Evolutionary conservation across 35 echinoderm and acorn worm genomes (phyloP).

Genomic region (Stichopus chloronotus): DNA sequence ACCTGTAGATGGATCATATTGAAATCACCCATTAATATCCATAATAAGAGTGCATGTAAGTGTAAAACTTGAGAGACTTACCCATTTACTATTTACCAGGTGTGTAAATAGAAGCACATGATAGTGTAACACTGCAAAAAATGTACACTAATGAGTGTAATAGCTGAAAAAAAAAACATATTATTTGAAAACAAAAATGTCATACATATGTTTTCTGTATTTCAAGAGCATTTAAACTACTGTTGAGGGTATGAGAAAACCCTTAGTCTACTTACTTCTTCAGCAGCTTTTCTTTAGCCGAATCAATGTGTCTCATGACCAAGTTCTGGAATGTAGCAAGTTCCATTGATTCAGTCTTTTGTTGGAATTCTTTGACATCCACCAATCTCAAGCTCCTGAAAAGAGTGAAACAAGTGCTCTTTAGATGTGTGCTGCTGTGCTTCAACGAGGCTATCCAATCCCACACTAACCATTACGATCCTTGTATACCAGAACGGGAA

Average conservation of each 20-base stretch:
- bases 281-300: slow-evolving; percentile 91
- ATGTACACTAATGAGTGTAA: too few species aligned
- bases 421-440: neutral
- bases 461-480: neutral
- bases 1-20: slow-evolving; percentile 50
- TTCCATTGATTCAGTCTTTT: slow-evolving; percentile 96
- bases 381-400: slow-evolving; percentile 84
- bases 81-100: too few species aligned
- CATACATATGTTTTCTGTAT: too few species aligned
- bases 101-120: too few species aligned
- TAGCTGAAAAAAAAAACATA: too few species aligned
- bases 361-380: slow-evolving; percentile 91
- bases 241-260: too few species aligned
- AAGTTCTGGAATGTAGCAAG: slow-evolving; percentile 96
- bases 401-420: neutral
- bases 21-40: too few species aligned
- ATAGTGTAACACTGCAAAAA: too few species aligned
- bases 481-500: neutral
- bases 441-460: neutral
- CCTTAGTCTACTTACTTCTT: slow-evolving; percentile 84
- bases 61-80: too few species aligned
- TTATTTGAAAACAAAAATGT: too few species aligned
- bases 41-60: neutral
- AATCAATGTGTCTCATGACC: slow-evolving; percentile 98
- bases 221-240: too few species aligned